These are phyloP conservation scores for Apantesis nais DNA, from an alignment of 2,888 invertebrate genomes.

Conservation along the genomic window DNA sequence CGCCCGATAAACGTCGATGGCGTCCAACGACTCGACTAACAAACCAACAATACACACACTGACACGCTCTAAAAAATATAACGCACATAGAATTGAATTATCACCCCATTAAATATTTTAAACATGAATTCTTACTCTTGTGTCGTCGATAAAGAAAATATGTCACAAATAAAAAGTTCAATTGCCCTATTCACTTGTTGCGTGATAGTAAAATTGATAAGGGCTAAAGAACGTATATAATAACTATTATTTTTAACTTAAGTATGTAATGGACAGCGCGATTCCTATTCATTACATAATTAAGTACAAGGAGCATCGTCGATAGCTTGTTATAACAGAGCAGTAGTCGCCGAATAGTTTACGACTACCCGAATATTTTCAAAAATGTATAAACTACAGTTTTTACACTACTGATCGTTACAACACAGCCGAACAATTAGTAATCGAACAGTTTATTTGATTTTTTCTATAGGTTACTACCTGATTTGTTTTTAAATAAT, in stretches of 20 bases:
- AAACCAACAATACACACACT: conserved; percentile 53
- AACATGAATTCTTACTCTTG: conserved; percentile 50
- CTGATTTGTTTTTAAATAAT: neutral
- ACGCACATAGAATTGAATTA: conserved; percentile 48
- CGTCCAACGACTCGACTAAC: conserved; percentile 64
- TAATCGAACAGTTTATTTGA: neutral
- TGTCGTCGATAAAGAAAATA: conserved; percentile 52
- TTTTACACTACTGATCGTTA: neutral
- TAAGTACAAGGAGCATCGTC: neutral
- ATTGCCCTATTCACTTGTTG: conserved; percentile 65
- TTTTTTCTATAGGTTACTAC: neutral
- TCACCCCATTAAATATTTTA: conserved; percentile 50
- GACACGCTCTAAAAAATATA: conserved; percentile 41
- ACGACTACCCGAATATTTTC: too few species aligned
- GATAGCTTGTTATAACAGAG: neutral
- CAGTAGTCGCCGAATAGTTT: neutral
- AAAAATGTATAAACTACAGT: neutral
- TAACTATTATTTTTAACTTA: too few species aligned
- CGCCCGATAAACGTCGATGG: conserved; percentile 78
- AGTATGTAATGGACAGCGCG: too few species aligned
- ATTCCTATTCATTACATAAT: neutral
- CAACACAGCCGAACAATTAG: neutral
- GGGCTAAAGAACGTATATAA: conserved; percentile 56
- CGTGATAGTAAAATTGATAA: conserved; percentile 71
- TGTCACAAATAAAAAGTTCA: conserved; percentile 58